Evolutionary conservation across 2,888 invertebrate species (phyloP), one percentile per base, ranked within the genome.

Genomic region (Tanytarsus gracilentus): DNA sequence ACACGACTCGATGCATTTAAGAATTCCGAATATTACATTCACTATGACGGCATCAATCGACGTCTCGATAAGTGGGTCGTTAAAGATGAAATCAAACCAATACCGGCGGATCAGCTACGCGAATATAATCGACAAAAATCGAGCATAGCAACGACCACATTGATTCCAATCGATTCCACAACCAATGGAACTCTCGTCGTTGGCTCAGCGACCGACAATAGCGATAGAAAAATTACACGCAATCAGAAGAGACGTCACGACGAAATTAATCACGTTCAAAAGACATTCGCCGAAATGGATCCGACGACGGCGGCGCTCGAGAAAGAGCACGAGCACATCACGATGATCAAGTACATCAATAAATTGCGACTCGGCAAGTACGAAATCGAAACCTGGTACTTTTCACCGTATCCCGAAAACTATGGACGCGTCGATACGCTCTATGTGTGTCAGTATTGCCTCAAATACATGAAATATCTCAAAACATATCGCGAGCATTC

Each of bases 191-290:
- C 75, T 68, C 69, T 77, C 64, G 75, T 77, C 58, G 51, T 51
- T 4, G 51, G 51, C 9, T 25, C 51, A n/a, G n/a, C 51, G 23
- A 21, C 49, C 4, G 86, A 90, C 69, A 88, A 86, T 66, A 83
- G 87, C 14, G 91, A 91, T 68, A 78, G 90, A 61, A 94, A 94
- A 77, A 86, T 95, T 67, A 95, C 94, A n/a, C 80, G 97, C 64
- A 95, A 97, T 71, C 96, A 97, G 70, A 97, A 97, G 77, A 79
- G 97, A 68, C 85, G 93, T 72, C 96, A 96, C 72, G 96, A 97
- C 76, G 97, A 97, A 78, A 97, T 97, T 66, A 97, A 98, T 76
- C 97, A 98, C 71, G 88, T 97, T 52, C 96, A 96, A 72, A 95
- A 95, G 76, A 91, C 92, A 65, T 82, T 92, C 75, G 94, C 92